Evolutionary conservation across 2,113 vertebrate genomes (phyloP).

Genomic region (Odobenus rosmarus): DNA sequence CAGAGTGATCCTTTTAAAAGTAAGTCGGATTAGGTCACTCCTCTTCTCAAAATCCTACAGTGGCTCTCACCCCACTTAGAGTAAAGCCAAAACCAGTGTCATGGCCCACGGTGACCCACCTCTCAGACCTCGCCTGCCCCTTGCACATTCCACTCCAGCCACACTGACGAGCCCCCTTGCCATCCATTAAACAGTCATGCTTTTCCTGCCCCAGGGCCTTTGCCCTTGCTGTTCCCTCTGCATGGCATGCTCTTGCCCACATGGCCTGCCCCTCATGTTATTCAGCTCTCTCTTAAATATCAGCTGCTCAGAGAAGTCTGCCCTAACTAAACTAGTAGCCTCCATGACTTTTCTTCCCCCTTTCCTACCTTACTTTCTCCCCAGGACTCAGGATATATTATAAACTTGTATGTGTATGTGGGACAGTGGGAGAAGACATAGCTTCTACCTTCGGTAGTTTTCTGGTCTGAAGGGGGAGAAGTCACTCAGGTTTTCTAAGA

Average conservation of each 20-base stretch:
- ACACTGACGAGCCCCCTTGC: not conserved
- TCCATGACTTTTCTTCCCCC: not conserved
- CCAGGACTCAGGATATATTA: rapidly evolving
- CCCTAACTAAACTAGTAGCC: not conserved
- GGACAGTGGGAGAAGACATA: not conserved
- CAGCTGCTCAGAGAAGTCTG: not conserved
- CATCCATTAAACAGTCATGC: rapidly evolving
- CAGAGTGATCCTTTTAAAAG: not conserved
- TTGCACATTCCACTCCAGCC: not conserved
- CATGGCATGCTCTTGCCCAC: not conserved
- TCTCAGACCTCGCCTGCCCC: not conserved
- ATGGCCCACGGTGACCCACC: not conserved
- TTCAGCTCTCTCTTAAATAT: not conserved
- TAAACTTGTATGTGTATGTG: not conserved
- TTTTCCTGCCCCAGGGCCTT: not conserved
- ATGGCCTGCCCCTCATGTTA: not conserved
- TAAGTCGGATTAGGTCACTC: not conserved
- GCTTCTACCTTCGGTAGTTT: not conserved
- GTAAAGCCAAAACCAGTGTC: not conserved
- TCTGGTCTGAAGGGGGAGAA: not conserved
- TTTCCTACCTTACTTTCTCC: not conserved
- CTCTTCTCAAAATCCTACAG: not conserved
- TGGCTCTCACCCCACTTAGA: not conserved
- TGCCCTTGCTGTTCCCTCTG: not conserved
- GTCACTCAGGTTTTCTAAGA: not conserved